Base-by-base conservation (phyloP, 2,888 invertebrate genomes). In the Troides helena region DNA sequence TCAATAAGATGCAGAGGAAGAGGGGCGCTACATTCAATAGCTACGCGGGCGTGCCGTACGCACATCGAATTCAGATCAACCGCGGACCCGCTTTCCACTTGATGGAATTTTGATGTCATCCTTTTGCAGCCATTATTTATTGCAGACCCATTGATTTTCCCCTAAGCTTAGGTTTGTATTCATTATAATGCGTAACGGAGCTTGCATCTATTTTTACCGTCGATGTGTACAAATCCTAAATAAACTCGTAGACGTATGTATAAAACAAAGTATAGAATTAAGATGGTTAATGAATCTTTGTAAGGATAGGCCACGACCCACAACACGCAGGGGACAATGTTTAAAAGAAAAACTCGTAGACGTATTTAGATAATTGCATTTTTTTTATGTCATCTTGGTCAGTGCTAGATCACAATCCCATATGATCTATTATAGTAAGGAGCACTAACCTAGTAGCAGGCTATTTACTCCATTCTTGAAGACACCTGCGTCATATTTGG, bases 81-180 rank as follows among this genome's bases (percentile, higher is more conserved):
- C 72, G 77, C 77, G 76, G 67, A 70, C 81, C 81, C 76, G 76
- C 75, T 75, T 74, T 75, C 72, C 78, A 71, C 80, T 77, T 88
- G 86, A 88, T 87, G 87, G 88, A 83, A 79, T 83, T 88, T 87
- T 88, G 86, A 89, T 89, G 84, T 83, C 84, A 78, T 80, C 79
- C 79, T 71, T 69, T 72, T 71, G 74, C 73, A 73, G 77, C 71
- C 78, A 74, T 74, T 73, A 72, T 74, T 74, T 76, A 73, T 72
- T 71, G 68, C 65, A 59, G 67, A 70, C 66, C 72, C 73, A 76
- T 76, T 75, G 74, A 72, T 75, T 70, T 70, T 60, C 73, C 68
- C 70, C 74, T 73, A 69, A 71, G 65, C 65, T 68, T 63, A 63
- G 62, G 65, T 61, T 67, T 67, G 72, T 74, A 73, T 64, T 64